Percentiles rank a stretch among this genome's conserved stretches.
These are phyloP conservation scores for Taphrorychus bicolor DNA, from an alignment of 2,888 invertebrate species.

Conservation along the genomic window DNA sequence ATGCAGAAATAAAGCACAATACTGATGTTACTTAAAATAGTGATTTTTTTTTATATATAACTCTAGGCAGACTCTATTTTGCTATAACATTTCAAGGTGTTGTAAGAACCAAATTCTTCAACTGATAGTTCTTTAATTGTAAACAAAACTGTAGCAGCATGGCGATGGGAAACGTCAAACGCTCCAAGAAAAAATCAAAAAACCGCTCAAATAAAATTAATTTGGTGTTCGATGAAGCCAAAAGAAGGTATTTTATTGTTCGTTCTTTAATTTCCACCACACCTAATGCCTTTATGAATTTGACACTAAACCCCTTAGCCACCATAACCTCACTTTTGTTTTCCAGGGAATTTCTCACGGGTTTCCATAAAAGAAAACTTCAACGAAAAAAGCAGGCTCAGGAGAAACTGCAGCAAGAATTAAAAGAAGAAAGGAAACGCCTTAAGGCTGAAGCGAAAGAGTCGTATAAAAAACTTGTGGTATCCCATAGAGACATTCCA, in stretches of 20 bases:
- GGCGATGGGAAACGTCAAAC: conserved; percentile 38
- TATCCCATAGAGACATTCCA: conserved; percentile 74
- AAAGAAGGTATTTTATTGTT: conserved; percentile 62
- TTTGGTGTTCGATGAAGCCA: conserved; percentile 68
- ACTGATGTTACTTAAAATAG: no score
- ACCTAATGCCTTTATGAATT: no score
- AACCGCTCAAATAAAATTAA: conserved; percentile 62
- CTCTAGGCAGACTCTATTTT: no score
- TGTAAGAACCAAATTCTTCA: no score
- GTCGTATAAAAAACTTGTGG: conserved; percentile 75
- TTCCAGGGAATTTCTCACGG: conserved; percentile 77
- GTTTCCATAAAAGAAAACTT: conserved; percentile 81
- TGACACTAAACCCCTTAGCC: no score
- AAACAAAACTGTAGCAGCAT: conserved; percentile 32
- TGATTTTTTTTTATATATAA: no score
- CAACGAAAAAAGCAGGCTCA: conserved; percentile 78
- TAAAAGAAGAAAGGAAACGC: conserved; percentile 78
- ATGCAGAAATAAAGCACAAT: background rate
- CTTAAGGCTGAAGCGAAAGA: conserved; percentile 78
- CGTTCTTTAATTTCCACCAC: no score
- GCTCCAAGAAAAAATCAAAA: conserved; percentile 54
- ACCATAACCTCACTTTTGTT: conserved; percentile 47
- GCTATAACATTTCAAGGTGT: no score
- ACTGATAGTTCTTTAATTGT: no score
- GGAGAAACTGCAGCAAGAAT: conserved; percentile 71